Conservation (phyloP, 2,797 vertebrate species). For the Myripristis murdjan region DNA sequence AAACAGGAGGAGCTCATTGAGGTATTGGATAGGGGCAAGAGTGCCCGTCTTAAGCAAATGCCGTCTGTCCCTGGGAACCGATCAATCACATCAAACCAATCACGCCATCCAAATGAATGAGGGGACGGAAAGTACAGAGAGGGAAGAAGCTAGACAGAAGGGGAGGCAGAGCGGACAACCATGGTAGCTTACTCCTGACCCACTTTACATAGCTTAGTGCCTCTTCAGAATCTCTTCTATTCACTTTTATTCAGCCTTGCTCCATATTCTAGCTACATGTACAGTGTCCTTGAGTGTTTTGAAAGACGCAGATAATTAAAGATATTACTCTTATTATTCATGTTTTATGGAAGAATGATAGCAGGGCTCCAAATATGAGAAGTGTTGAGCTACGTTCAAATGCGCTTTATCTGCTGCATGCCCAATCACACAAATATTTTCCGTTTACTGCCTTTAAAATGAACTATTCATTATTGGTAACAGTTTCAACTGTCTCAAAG, state of each 20-base stretch:
- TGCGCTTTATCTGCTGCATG: not conserved
- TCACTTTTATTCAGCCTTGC: slow-evolving; percentile 18
- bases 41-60: slow-evolving; percentile 59
- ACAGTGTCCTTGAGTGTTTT: no score
- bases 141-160: slow-evolving; percentile 15
- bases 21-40: slow-evolving; percentile 63
- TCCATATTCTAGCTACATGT: not conserved
- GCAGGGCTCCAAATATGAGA: slow-evolving; percentile 31
- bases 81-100: slow-evolving; percentile 63
- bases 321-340: not conserved
- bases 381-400: not conserved
- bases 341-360: slow-evolving; percentile 22
- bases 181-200: slow-evolving; percentile 50
- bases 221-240: slow-evolving; percentile 14
- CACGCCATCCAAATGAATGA: slow-evolving; percentile 42
- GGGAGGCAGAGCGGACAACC: slow-evolving; percentile 37
- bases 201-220: slow-evolving; percentile 52
- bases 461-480: not conserved
- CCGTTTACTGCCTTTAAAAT: slow-evolving; percentile 14
- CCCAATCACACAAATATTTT: slow-evolving; percentile 12
- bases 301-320: no score
- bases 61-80: slow-evolving; percentile 73
- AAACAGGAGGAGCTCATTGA: slow-evolving; percentile 49
- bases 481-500: not conserved
- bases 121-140: slow-evolving; percentile 10